Conservation (phyloP, 2,888 invertebrate genomes). For the Tenthredo distinguenda region DNA sequence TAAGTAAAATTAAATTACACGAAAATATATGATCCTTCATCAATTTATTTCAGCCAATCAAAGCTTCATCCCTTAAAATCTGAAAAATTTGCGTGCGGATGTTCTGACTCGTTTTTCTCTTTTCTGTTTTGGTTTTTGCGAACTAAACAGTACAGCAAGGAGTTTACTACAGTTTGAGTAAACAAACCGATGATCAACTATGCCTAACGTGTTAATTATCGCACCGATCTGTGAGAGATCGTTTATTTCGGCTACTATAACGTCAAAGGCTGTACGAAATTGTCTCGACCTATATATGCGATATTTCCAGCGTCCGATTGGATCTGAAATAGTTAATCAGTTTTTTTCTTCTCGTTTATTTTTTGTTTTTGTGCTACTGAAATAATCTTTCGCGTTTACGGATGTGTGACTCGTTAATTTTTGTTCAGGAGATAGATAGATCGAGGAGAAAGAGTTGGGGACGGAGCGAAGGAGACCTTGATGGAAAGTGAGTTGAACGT, state of each 20-base stretch:
- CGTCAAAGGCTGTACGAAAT: not conserved
- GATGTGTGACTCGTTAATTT: slow-evolving; percentile 2
- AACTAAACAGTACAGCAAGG: not conserved
- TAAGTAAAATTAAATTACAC: not conserved
- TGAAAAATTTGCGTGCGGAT: not conserved
- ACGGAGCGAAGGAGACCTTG: slow-evolving; percentile 24
- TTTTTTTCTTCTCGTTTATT: not conserved
- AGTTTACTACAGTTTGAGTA: not conserved
- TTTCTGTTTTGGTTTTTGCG: not conserved
- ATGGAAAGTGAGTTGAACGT: slow-evolving; percentile 41
- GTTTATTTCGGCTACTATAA: not conserved
- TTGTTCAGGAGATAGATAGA: not conserved
- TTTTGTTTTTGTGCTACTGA: not conserved
- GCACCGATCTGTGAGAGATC: not conserved
- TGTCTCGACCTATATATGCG: not conserved
- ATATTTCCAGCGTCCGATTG: not conserved
- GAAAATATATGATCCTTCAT: not conserved
- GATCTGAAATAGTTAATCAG: not conserved
- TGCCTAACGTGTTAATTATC: not conserved
- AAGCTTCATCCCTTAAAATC: not conserved
- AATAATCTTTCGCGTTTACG: not conserved
- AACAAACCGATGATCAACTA: not conserved
- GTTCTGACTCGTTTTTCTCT: not conserved
- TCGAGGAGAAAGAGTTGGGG: not conserved
- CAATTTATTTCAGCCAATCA: not conserved